Evolutionary conservation across 2,113 vertebrate species (phyloP), one percentile per base, ranked within the genome.

Genomic region (Lutjanus erythropterus): DNA sequence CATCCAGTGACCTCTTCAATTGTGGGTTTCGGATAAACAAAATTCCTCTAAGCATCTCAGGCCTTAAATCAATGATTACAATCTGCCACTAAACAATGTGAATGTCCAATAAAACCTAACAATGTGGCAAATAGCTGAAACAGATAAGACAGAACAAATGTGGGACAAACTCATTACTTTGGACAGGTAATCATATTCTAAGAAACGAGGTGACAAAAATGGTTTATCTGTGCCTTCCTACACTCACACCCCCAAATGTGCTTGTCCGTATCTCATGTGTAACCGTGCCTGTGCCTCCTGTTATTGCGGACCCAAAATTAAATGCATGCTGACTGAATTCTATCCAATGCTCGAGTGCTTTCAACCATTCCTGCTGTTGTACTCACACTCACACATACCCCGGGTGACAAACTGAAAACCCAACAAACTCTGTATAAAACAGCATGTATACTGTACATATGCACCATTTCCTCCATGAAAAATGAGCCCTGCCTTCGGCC

Each of bases 121-220:
- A 11, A 35, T 44, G 21, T 41, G n/a, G 59, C 42, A 35, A 47
- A 71, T 6, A 23, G 27, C 52, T 60, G 62, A 84, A 65, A 62
- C 23, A 41, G 73, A 66, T 33, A 12, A 44, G 52, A 72, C 4
- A 7, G 61, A 78, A 23, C 5, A 80, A 64, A 72, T 0, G 16
- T 4, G 14, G 47, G 60, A 9, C 2, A 39, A 74, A 78, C 25
- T 65, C 62, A 83, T 85, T 72, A 75, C 49, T 53, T 52, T 1
- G 39, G 83, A 84, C 81, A 89, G 68, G 77, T 81, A 81, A 91
- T 92, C 79, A 85, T 75, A 78, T 71, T 71, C 44, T 37, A 46
- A 71, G 67, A 56, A 82, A 90, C 83, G 35, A 90, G 53, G 76
- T 89, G 89, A 87, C 90, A 89, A 59, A 86, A 85, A 53, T 58